Conservation (phyloP, 2,797 vertebrate species). For the Neomorphus geoffroyi region DNA sequence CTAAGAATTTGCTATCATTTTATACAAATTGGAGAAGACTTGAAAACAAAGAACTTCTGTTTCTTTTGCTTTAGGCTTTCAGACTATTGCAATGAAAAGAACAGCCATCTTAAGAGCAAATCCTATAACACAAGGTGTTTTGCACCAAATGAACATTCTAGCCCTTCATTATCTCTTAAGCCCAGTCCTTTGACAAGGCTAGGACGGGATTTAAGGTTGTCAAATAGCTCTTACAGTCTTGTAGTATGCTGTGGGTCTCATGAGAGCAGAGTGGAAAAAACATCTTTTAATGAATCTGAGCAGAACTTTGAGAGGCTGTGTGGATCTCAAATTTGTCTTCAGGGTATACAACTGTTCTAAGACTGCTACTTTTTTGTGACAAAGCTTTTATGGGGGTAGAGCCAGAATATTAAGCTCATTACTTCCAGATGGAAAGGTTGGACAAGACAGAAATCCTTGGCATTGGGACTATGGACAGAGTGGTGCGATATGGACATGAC, state of each 20-base stretch:
- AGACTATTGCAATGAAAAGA: not conserved
- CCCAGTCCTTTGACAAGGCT: slow-evolving; percentile 56
- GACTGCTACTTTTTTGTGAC: slow-evolving; percentile 84
- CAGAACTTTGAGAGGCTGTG: not conserved
- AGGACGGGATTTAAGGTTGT: slow-evolving; percentile 62
- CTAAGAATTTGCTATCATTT: not conserved
- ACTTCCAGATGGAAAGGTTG: slow-evolving; percentile 84
- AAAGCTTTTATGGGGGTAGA: slow-evolving; percentile 75
- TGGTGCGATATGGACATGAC: slow-evolving; percentile 77
- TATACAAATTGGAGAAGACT: not conserved
- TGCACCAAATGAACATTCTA: slow-evolving; percentile 4
- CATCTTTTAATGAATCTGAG: slow-evolving; percentile 55
- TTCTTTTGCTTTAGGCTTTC: not conserved
- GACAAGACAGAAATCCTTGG: slow-evolving; percentile 77
- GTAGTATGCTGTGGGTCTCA: slow-evolving; percentile 15
- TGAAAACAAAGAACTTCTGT: not conserved
- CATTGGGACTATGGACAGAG: slow-evolving; percentile 70
- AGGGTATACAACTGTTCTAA: slow-evolving; percentile 72
- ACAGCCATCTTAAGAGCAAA: not conserved
- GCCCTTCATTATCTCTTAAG: slow-evolving; percentile 50
- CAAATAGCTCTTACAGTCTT: slow-evolving; percentile 19
- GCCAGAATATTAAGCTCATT: slow-evolving; percentile 82
- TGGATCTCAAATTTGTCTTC: slow-evolving; percentile 71
- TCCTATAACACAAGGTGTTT: not conserved
- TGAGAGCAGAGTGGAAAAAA: slow-evolving; percentile 57